Base-by-base conservation (phyloP, 2,888 invertebrate species). In the Ennomos erosarius region DNA sequence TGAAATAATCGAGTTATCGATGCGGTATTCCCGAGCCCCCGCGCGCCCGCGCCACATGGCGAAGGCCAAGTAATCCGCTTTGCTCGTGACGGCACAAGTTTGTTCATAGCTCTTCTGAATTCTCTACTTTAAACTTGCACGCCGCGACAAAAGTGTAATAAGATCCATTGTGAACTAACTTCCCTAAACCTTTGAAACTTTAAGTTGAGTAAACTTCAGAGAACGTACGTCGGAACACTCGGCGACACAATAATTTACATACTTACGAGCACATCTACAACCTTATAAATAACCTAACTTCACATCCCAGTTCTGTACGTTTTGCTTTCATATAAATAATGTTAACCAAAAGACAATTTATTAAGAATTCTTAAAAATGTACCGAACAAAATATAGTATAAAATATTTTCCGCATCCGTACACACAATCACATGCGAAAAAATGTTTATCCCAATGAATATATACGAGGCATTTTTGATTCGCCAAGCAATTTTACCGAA, bases 71-170 rank as follows among this genome's bases (percentile, higher is more conserved):
- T 84, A 85, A 87, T 87, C 84, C 83, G 77, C 82, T 84, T 85
- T 77, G 78, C 76, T 74, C 76, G 72, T 74, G 76, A 78, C 79
- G 78, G 73, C 71, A 64, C 71, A 87, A 85, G 84, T 87, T 86
- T 76, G 76, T 72, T 81, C 82, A 86, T 84, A 81, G 79, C 81
- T 84, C 82, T 79, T 76, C 75, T 71, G 68, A 76, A 81, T 79
- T 80, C 74, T 76, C 74, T 76, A 76, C 81, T 84, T 81, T 77
- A 83, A 86, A 85, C 78, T 87, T 82, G 75, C 76, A 79, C 78
- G 73, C 74, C 74, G 72, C 75, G 75, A 82, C 82, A 79, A 85
- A 82, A 81, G 76, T 81, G 78, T 84, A 82, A 84, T 82, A 81
- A 76, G 82, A 82, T 79, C 78, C 78, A 74, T 77, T 78, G 73